phyloP scores from a whole-genome alignment of 37 sponge, comb jelly and placozoan genomes.

The Crambe crambe region DNA sequence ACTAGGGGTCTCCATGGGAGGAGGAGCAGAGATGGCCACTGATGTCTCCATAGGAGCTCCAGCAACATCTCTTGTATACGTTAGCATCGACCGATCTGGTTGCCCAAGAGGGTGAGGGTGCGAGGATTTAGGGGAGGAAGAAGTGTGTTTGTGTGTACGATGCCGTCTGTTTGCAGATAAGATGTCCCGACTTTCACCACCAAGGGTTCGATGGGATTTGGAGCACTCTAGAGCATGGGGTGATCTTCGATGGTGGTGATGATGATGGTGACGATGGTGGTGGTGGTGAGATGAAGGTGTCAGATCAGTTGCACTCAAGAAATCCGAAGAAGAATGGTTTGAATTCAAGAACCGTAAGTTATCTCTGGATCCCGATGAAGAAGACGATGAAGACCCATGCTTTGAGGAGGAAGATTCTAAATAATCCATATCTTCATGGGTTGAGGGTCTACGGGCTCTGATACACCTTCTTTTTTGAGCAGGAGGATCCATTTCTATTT shows the following conservation, averaged over 20 bases:
- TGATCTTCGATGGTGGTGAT: conserved; percentile 10
- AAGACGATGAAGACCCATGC: not conserved
- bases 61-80: not conserved
- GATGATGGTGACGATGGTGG: conserved; percentile 5
- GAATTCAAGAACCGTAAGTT: not conserved
- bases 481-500: conserved; percentile 57
- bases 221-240: not conserved
- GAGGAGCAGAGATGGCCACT: conserved; percentile 1
- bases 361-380: not conserved
- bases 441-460: conserved; percentile 12
- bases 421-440: conserved; percentile 7
- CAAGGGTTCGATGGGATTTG: not conserved
- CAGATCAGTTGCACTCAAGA: not conserved
- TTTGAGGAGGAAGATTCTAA: conserved; percentile 9
- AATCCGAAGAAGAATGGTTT: conserved; percentile 2
- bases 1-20: not conserved
- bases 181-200: not conserved
- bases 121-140: not conserved
- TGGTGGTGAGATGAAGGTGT: not conserved
- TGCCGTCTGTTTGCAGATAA: not conserved
- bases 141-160: not conserved
- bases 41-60: conserved; percentile 13
- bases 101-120: conserved; percentile 11
- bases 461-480: conserved; percentile 38
- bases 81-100: not conserved